phyloP scores from a whole-genome alignment of 2,113 vertebrate genomes.

The Trichomycterus rosablanca region DNA sequence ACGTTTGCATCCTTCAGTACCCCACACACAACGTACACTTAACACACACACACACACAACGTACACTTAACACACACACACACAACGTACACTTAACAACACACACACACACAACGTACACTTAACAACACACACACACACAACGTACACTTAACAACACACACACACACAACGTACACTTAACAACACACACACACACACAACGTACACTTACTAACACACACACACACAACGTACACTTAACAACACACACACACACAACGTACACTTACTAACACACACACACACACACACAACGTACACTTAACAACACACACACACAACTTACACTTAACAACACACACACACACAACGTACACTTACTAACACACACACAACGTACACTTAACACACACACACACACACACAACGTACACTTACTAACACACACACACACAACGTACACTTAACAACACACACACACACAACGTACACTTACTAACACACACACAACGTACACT shows the following conservation, averaged over 20 bases:
- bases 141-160: too few relatives aligned
- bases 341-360: conserved; percentile 37
- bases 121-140: conserved; percentile 39
- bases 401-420: too few relatives aligned
- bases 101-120: conserved; percentile 40
- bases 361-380: conserved; percentile 3
- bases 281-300: conserved; percentile 45
- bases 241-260: conserved; percentile 38
- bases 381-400: conserved; percentile 16
- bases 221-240: conserved; percentile 39
- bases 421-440: too few relatives aligned
- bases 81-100: too few relatives aligned
- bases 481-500: too few relatives aligned
- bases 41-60: conserved; percentile 36
- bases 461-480: too few relatives aligned
- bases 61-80: conserved; percentile 40
- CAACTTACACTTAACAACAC: conserved; percentile 3
- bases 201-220: too few relatives aligned
- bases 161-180: conserved; percentile 40
- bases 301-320: conserved; percentile 38
- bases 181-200: conserved; percentile 36
- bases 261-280: too few relatives aligned
- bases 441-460: too few relatives aligned
- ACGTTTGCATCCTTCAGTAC: conserved; percentile 39
- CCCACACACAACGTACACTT: too few relatives aligned